Evolutionary conservation across 2,888 invertebrate species (phyloP), one percentile per base, ranked within the genome.

Genomic region (Parthenolecanium corni): DNA sequence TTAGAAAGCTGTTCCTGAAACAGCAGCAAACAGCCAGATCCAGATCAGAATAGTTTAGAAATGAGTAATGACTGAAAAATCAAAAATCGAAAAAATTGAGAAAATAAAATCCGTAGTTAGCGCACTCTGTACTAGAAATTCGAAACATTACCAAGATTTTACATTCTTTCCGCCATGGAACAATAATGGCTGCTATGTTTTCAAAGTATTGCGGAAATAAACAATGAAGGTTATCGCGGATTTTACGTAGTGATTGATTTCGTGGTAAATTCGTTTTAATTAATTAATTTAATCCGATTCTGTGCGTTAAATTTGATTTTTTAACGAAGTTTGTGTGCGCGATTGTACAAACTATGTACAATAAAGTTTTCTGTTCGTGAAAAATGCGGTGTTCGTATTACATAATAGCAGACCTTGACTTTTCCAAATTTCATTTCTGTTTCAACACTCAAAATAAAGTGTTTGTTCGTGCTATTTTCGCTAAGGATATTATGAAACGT

Each of bases 191-290:
- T 56, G 56, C 57, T 46, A 46, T 57, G 57, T 57, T 57, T 57
- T 46, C 46, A 47, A 57, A 57, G 46, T 57, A 57, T 46, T 56
- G 46, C 57, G 57, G 57, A 57, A 57, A 57, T 57, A 57, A 57
- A 57, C 57, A 57, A 57, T 57, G 57, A 57, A 57, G 57, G 57
- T 57, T 57, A 57, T 57, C 57, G 44, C 46, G 57, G 57, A 57
- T 57, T 57, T 57, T 57, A 24, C n/a, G 42, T 16, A 57, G 44
- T 57, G 44, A 57, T 57, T 57, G n/a, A 46, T 57, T 57, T 46
- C 25, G 31, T 2, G 25, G n/a, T 46, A 46, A 46, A 46, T 57
- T 18, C n/a, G 46, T 47, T 42, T 42, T 18, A 18, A 42, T 6
- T 31, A 31, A 18, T 57, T n/a, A 24, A 46, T 57, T 38, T 25